These are phyloP conservation scores for Meleagris gallopavo DNA, from an alignment of 2,113 vertebrate species.

Conservation along the genomic window DNA sequence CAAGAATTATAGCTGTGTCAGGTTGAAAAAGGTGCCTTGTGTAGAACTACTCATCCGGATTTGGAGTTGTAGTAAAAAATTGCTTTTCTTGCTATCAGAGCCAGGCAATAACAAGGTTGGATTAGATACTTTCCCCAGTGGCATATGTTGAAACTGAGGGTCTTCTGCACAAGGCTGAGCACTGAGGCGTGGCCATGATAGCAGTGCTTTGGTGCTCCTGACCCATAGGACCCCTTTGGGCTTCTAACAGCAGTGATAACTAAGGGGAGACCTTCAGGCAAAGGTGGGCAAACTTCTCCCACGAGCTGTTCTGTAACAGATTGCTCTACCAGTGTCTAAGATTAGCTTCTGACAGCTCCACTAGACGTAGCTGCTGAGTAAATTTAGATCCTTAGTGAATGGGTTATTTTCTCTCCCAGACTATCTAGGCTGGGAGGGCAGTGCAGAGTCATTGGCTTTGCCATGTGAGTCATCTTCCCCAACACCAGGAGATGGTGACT, in stretches of 20 bases:
- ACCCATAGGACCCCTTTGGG: neutral
- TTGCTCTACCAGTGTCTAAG: neutral
- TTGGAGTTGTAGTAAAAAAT: neutral
- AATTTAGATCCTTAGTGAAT: slow-evolving; percentile 76
- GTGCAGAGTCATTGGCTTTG: slow-evolving; percentile 35
- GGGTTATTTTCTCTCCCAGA: slow-evolving; percentile 20
- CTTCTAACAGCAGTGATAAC: neutral
- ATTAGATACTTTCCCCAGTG: neutral
- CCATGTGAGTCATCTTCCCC: neutral
- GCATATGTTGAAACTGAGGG: neutral
- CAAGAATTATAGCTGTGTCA: neutral
- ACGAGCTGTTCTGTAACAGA: neutral
- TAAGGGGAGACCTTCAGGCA: neutral
- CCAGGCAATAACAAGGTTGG: neutral
- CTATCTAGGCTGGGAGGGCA: neutral
- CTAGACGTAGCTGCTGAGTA: slow-evolving; percentile 76
- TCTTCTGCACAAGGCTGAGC: neutral
- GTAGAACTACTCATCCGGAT: neutral
- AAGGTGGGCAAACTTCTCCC: neutral
- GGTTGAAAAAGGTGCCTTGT: neutral
- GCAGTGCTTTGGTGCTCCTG: neutral
- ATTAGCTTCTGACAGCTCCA: slow-evolving; percentile 70
- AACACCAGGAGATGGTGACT: neutral
- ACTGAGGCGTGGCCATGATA: neutral
- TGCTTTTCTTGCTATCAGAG: neutral